Base-by-base conservation (phyloP, 1,140 invertebrate genomes). In the Calephelis virginiensis region DNA sequence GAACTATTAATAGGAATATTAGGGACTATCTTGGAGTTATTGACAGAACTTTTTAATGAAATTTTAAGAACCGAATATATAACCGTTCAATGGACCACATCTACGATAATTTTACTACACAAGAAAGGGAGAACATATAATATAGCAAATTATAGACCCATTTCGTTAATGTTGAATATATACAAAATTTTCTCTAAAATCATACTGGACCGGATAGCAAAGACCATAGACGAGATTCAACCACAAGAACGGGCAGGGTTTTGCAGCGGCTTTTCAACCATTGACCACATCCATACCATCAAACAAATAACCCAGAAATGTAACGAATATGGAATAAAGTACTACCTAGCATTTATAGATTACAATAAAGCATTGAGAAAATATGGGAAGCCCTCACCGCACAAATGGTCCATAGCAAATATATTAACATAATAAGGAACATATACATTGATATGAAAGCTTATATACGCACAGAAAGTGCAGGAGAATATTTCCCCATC, bases 131-230 rank as follows among this genome's bases (percentile, higher is more conserved):
- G 61, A 45, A 73, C 10, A 62, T 49, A 73, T 60, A 64, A 72
- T 47, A 74, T 78, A 11, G 12, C 56, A 0, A 76, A 76, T 59
- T 77, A 77, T 38, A 73, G 71, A 65, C 69, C 76, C 0, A 77
- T 74, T 5, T 61, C 28, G 5, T 43, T 73, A 13, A 75, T 74
- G 67, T 71, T 69, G 3, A 74, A 77, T 37, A 12, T 75, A 10
- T 73, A 71, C 61, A 77, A 77, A 68, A 61, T 77, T 11, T 74
- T 77, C 45, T 64, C 73, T 3, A 73, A 50, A 77, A 65, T 77
- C 62, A 61, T 75, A n/a, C 59, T 74, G 14, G 56, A 67, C 4
- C 60, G 71, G 0, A 0, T 74, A 64, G 73, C 71, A 8, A 72
- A 72, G 10, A 69, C 12, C 8, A 13, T 71, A 37, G 71, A 72